Conservation (phyloP, 2,888 invertebrate genomes). For the Limnephilus auricula region DNA sequence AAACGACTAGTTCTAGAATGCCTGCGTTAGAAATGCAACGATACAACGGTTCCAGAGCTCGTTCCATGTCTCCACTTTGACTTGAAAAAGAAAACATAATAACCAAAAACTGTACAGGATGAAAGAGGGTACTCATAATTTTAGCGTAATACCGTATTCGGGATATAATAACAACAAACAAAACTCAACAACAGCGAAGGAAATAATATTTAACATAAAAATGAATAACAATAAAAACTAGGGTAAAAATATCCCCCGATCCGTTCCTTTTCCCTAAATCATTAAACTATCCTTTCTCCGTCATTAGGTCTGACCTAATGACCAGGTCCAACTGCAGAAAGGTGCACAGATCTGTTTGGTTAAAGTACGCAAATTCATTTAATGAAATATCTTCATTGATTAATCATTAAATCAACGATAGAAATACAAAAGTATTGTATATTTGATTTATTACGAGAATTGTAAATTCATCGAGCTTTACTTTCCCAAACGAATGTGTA, state of each 20-base stretch:
- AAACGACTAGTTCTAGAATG: not conserved
- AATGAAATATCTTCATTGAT: not conserved
- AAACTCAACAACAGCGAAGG: slow-evolving; percentile 60
- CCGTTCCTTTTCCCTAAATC: not conserved
- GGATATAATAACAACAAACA: slow-evolving; percentile 60
- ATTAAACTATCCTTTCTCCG: not conserved
- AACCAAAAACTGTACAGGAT: slow-evolving; percentile 31
- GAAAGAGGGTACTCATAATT: slow-evolving; percentile 16
- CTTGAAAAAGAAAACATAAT: slow-evolving; percentile 17
- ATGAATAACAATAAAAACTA: slow-evolving; percentile 55
- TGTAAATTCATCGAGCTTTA: not conserved
- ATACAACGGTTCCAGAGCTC: not conserved
- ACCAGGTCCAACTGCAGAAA: not conserved
- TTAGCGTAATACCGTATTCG: slow-evolving; percentile 40
- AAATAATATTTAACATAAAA: slow-evolving; percentile 56
- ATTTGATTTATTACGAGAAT: not conserved
- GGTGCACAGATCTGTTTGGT: slow-evolving; percentile 2
- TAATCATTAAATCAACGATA: not conserved
- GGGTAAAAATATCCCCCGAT: slow-evolving; percentile 28
- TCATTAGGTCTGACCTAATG: not conserved
- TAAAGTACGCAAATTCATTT: not conserved
- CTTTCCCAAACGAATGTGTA: not conserved
- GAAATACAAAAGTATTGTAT: not conserved
- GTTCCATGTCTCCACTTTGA: slow-evolving; percentile 8
- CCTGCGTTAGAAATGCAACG: not conserved